Base-by-base conservation (phyloP, 2,888 invertebrate species). In the Philereme transversata region DNA sequence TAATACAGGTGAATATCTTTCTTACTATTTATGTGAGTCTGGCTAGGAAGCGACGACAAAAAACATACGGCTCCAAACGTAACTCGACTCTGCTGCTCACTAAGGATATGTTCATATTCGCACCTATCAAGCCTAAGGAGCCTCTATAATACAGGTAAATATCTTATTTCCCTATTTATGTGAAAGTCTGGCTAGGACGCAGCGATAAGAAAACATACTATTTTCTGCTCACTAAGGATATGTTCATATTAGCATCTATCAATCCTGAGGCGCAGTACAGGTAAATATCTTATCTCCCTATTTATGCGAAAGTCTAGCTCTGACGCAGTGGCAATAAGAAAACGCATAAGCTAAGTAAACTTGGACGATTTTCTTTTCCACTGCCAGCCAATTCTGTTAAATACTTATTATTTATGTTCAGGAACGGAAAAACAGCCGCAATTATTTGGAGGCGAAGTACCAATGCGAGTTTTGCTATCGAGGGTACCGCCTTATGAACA, bases 401-500 rank as follows among this genome's bases (percentile, higher is more conserved):
- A 22, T 22, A 22, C 22, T 22, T 1, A 22, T 22, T 22, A 22
- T 22, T 22, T 22, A 22, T 22, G 22, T 22, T 22, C 55, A 62
- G 62, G 55, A 54, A 6, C 58, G 91, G 35, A 81, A 83, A 54
- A 76, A 74, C 3, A 76, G 83, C 0, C 80, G 82, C 51, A 92
- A 92, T 51, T 92, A 88, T 65, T 69, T 79, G 5, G 87, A 89
- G 34, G 83, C 91, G 0, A 74, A 74, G 45, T 88, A 74, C 54
- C 86, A 83, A 50, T 92, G 91, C 64, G 76, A 86, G 51, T 40
- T 84, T 45, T 91, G 91, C 64, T 92, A 70, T 44, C 79, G 82
- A 69, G 91, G 90, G 0, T 92, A 87, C 48, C 73, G 90, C 10
- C 82, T 82, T 50, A 59, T 73, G 22, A 52, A 57, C 2, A 87